Conservation (phyloP, 2,113 vertebrate species). For the Grammomys dolichurus region DNA sequence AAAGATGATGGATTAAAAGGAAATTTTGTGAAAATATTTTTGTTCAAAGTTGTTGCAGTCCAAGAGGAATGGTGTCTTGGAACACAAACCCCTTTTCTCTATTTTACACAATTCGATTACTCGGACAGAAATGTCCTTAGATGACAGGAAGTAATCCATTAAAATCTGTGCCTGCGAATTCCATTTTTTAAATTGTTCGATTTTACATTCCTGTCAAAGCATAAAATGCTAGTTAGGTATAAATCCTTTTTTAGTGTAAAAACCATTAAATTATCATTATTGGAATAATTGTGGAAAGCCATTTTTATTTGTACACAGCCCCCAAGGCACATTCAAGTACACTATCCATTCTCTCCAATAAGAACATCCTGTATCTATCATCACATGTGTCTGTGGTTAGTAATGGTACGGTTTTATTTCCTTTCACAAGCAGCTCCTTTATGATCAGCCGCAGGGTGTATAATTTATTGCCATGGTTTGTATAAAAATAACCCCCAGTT, state of each 20-base stretch:
- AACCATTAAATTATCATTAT: slow-evolving; percentile 78
- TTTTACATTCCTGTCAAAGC: slow-evolving; percentile 79
- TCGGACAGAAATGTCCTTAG: slow-evolving; percentile 70
- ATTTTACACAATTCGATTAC: slow-evolving; percentile 70
- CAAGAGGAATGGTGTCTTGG: slow-evolving; percentile 72
- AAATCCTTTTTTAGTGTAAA: slow-evolving; percentile 76
- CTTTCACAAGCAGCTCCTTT: slow-evolving; percentile 56
- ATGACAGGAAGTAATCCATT: slow-evolving; percentile 68
- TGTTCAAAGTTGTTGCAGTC: slow-evolving; percentile 79
- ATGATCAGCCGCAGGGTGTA: slow-evolving; percentile 56
- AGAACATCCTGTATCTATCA: slow-evolving; percentile 63
- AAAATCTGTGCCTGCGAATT: slow-evolving; percentile 73
- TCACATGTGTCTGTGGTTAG: slow-evolving; percentile 53
- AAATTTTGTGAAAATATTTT: slow-evolving; percentile 85
- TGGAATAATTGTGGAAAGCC: slow-evolving; percentile 78
- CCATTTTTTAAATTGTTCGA: slow-evolving; percentile 73
- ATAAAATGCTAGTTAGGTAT: slow-evolving; percentile 71
- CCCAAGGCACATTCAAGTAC: slow-evolving; percentile 48
- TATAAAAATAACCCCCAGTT: slow-evolving; percentile 64
- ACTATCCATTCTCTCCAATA: slow-evolving; percentile 58
- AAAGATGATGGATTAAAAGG: slow-evolving; percentile 83
- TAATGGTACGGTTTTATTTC: slow-evolving; percentile 62
- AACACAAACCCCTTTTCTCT: slow-evolving; percentile 70
- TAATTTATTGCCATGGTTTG: slow-evolving; percentile 57
- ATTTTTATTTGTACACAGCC: slow-evolving; percentile 66